Evolutionary conservation across 1,140 invertebrate genomes (phyloP).

Genomic region (Zaprionus nigranus): DNA sequence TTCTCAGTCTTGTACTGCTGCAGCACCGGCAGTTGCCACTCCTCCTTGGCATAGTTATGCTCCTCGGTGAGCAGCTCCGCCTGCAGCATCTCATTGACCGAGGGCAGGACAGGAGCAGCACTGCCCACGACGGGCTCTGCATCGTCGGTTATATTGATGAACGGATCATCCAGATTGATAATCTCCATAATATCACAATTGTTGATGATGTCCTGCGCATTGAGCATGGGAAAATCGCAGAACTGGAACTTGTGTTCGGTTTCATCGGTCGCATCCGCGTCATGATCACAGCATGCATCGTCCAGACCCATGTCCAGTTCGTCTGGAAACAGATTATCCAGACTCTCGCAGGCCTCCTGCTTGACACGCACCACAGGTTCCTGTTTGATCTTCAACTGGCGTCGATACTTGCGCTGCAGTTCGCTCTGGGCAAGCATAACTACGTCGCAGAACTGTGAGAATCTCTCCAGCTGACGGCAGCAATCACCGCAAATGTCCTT

Average conservation of each 20-base stretch:
- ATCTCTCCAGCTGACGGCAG: constrained; percentile 61
- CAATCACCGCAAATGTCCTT: constrained; percentile 75
- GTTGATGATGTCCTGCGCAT: constrained; percentile 80
- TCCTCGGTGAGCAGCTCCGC: constrained; percentile 73
- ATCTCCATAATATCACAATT: constrained; percentile 84
- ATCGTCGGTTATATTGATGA: constrained; percentile 80
- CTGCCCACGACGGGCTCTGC: constrained; percentile 45
- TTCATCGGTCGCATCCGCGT: constrained; percentile 45
- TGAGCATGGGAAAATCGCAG: constrained; percentile 78
- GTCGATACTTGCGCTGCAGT: constrained; percentile 71
- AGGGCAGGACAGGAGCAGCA: constrained; percentile 20
- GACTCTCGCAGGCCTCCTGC: constrained; percentile 73
- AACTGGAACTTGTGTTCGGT: constrained; percentile 80
- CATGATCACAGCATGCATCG: constrained; percentile 62
- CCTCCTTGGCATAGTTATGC: constrained; percentile 81
- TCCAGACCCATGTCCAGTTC: constrained; percentile 76
- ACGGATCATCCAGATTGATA: constrained; percentile 80
- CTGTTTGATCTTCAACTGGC: constrained; percentile 79
- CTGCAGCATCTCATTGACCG: constrained; percentile 67
- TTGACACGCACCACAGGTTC: constrained; percentile 77
- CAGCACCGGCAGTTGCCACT: constrained; percentile 59
- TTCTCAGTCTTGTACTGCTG: constrained; percentile 78
- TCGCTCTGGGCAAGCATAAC: constrained; percentile 75
- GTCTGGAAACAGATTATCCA: constrained; percentile 73
- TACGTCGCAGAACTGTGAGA: constrained; percentile 74